These are phyloP conservation scores for Euleptes europaea DNA, from an alignment of 2,113 vertebrate species.

Conservation along the genomic window DNA sequence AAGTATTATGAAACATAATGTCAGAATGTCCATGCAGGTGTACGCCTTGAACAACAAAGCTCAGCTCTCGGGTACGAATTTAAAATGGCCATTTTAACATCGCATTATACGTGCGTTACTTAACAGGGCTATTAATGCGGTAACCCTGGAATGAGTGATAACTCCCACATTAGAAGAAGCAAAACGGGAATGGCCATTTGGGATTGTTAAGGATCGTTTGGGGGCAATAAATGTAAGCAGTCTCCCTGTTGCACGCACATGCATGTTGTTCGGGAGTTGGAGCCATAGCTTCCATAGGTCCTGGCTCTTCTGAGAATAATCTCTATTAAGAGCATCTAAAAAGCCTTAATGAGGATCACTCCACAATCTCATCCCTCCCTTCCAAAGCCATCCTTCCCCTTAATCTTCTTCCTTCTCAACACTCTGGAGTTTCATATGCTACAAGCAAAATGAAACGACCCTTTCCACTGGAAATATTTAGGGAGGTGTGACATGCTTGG, in stretches of 20 bases:
- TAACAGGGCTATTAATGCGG: not conserved
- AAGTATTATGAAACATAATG: not conserved
- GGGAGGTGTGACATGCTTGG: slow-evolving; percentile 17
- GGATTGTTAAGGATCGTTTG: not conserved
- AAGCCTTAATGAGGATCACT: not conserved
- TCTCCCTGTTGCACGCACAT: too few relatives aligned
- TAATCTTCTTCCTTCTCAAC: not conserved
- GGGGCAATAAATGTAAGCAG: too few relatives aligned
- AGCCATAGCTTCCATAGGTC: not conserved
- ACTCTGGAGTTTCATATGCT: not conserved
- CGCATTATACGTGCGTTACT: not conserved
- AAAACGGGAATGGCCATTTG: not conserved
- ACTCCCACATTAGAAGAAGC: not conserved
- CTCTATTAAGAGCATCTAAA: not conserved
- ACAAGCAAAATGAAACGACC: not conserved
- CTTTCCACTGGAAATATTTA: slow-evolving; percentile 29
- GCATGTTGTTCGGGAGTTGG: not conserved
- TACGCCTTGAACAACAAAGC: not conserved
- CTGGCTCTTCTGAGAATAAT: not conserved
- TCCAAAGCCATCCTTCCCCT: not conserved
- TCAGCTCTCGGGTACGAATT: not conserved
- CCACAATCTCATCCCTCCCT: too few relatives aligned
- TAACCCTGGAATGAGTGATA: not conserved
- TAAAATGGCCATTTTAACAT: not conserved
- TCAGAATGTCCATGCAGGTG: not conserved